Percentiles rank a stretch among this genome's conserved stretches.
These are phyloP conservation scores for Melinopterus prodromus DNA, from an alignment of 2,888 invertebrate species.

Conservation along the genomic window DNA sequence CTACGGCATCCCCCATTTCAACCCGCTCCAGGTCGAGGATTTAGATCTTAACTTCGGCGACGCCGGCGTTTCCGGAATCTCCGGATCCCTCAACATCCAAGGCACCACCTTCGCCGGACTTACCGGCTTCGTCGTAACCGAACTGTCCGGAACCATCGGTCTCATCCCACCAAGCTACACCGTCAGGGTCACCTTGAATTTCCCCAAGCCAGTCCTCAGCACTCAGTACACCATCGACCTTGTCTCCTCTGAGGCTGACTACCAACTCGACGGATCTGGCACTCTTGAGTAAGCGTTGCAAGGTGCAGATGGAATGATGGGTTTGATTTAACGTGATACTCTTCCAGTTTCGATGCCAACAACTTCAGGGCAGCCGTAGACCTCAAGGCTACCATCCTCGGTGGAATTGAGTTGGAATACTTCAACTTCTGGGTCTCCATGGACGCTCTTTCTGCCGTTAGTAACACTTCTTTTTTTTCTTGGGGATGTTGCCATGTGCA, in stretches of 20 bases:
- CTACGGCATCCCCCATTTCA: slow-evolving; percentile 25
- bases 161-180: slow-evolving; percentile 31
- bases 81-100: slow-evolving; percentile 18
- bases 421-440: slow-evolving; percentile 21
- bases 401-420: slow-evolving; percentile 20
- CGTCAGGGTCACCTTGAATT: slow-evolving; percentile 9
- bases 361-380: slow-evolving; percentile 23
- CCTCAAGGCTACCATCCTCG: slow-evolving; percentile 25
- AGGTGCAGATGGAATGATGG: too few species aligned
- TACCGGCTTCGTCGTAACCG: slow-evolving; percentile 18
- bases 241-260: not conserved
- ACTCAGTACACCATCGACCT: slow-evolving; percentile 28
- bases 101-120: slow-evolving; percentile 20
- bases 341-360: slow-evolving; percentile 19
- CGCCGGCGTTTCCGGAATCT: slow-evolving; percentile 22
- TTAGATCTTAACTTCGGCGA: not conserved
- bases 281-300: slow-evolving; percentile 26
- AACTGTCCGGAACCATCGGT: slow-evolving; percentile 27
- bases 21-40: slow-evolving; percentile 18
- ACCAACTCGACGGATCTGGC: slow-evolving; percentile 16
- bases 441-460: slow-evolving; percentile 30
- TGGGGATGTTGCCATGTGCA: too few species aligned
- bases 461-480: too few species aligned
- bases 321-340: not conserved
- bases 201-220: slow-evolving; percentile 18